A percentile compares a stretch with the other conserved stretches of the same genome.
Evolutionary conservation across 2,888 invertebrate species (phyloP).

Genomic region (Philereme vetulata): DNA sequence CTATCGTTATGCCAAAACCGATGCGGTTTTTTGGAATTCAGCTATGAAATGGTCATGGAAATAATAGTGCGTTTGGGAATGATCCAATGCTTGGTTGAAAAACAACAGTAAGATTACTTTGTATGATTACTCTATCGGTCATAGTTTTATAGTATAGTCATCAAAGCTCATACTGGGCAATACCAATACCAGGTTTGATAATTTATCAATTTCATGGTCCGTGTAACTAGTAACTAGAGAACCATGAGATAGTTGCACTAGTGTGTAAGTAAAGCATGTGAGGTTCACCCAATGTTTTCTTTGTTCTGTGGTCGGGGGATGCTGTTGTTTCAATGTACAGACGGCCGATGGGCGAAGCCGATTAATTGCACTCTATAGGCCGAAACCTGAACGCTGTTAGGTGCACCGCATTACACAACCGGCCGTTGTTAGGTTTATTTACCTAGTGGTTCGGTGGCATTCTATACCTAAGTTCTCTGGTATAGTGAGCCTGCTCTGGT

Average conservation of each 20-base stretch:
- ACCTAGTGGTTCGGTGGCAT: slow-evolving; percentile 33
- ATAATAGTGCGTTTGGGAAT: slow-evolving; percentile 18
- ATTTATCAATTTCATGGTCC: too few species aligned
- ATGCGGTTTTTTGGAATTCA: slow-evolving; percentile 64
- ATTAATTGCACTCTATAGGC: slow-evolving; percentile 65
- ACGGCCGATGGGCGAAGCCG: slow-evolving; percentile 52
- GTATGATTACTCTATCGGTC: too few species aligned
- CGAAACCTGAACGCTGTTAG: slow-evolving; percentile 56
- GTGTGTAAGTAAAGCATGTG: slow-evolving; percentile 13
- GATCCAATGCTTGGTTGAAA: too few species aligned
- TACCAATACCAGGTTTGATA: too few species aligned
- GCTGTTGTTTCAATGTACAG: slow-evolving; percentile 51
- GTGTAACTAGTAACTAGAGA: too few species aligned
- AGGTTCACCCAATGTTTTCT: slow-evolving; percentile 31
- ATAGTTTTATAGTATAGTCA: too few species aligned
- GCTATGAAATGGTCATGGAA: slow-evolving; percentile 56
- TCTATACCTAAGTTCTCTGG: slow-evolving; percentile 31
- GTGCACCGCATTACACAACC: slow-evolving; percentile 49
- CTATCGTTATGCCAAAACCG: slow-evolving; percentile 61
- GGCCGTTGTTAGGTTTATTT: slow-evolving; percentile 49
- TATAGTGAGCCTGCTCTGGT: not conserved
- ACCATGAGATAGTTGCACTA: too few species aligned
- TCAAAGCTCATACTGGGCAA: too few species aligned
- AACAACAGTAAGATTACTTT: too few species aligned
- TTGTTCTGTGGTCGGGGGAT: slow-evolving; percentile 43